A percentile compares a stretch with the other conserved stretches of the same genome.
Evolutionary conservation across 2,797 vertebrate genomes (phyloP).

Genomic region (Molothrus ater): DNA sequence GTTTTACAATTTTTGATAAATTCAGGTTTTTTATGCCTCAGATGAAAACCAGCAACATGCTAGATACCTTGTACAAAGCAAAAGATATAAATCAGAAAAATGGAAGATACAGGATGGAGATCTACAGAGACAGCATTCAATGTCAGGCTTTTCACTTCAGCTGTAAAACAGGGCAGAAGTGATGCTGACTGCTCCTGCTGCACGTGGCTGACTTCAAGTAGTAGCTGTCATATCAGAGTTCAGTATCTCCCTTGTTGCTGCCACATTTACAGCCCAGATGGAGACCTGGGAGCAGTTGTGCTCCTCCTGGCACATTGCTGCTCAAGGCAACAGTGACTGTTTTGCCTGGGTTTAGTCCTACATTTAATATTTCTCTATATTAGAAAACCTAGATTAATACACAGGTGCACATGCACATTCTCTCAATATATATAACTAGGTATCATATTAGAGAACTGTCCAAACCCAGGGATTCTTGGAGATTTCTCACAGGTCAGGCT

Average conservation of each 20-base stretch:
- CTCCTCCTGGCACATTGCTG: not conserved
- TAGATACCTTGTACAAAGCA: not conserved
- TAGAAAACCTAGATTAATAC: not conserved
- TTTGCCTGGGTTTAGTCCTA: not conserved
- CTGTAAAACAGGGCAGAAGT: not conserved
- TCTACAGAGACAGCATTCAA: fast-evolving
- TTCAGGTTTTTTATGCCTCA: not conserved
- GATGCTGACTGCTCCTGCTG: not conserved
- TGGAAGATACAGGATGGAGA: not conserved
- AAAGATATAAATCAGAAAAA: not conserved
- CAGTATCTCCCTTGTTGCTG: not conserved
- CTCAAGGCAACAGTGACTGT: not conserved
- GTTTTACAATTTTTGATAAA: not conserved
- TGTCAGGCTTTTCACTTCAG: not conserved
- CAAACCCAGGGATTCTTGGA: not conserved
- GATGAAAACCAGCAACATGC: not conserved
- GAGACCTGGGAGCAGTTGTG: not conserved
- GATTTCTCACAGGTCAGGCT: not conserved
- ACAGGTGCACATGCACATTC: fast-evolving
- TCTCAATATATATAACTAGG: not conserved
- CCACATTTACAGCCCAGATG: not conserved
- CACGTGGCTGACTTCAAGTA: not conserved
- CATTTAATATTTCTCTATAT: not conserved
- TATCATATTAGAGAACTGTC: not conserved
- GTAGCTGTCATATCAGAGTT: not conserved